phyloP scores from a whole-genome alignment of 2,888 invertebrate species.

The Tromatobia lineatoria region DNA sequence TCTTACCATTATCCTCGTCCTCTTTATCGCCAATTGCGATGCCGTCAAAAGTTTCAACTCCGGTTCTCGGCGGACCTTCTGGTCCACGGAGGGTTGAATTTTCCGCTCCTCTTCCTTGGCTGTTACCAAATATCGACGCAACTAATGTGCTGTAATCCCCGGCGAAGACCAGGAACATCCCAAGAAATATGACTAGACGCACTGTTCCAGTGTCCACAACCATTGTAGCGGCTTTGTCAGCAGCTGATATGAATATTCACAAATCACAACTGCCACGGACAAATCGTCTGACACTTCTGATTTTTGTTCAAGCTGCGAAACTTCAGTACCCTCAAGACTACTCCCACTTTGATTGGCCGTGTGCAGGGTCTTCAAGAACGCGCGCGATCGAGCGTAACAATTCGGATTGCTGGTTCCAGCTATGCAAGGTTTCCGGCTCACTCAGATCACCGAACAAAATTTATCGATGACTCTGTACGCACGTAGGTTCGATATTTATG shows the following conservation, averaged over 20 bases:
- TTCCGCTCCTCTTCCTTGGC: constrained; percentile 76
- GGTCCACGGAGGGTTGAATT: constrained; percentile 68
- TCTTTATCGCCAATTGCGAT: constrained; percentile 74
- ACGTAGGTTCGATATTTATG: constrained; percentile 1
- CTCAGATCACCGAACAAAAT: constrained; percentile 15
- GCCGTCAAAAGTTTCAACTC: constrained; percentile 82
- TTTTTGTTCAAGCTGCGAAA: constrained; percentile 25
- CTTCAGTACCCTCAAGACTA: constrained; percentile 25
- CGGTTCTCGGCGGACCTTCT: constrained; percentile 73
- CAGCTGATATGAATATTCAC: neutral
- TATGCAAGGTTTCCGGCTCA: constrained; percentile 22
- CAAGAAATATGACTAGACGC: constrained; percentile 86
- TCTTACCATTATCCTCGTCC: constrained; percentile 86
- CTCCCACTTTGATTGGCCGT: constrained; percentile 78
- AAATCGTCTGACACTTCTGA: constrained; percentile 16
- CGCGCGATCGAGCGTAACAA: constrained; percentile 31
- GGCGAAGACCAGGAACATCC: constrained; percentile 87
- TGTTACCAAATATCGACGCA: constrained; percentile 85
- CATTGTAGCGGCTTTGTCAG: constrained; percentile 70
- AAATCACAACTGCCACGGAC: constrained; percentile 13
- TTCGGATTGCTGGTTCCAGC: neutral
- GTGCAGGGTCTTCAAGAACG: constrained; percentile 6
- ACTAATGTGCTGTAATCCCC: constrained; percentile 87
- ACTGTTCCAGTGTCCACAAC: constrained; percentile 84
- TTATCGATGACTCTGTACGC: constrained; percentile 3